Conservation (phyloP, 2,888 invertebrate genomes). For the Eupithecia insigniata region DNA sequence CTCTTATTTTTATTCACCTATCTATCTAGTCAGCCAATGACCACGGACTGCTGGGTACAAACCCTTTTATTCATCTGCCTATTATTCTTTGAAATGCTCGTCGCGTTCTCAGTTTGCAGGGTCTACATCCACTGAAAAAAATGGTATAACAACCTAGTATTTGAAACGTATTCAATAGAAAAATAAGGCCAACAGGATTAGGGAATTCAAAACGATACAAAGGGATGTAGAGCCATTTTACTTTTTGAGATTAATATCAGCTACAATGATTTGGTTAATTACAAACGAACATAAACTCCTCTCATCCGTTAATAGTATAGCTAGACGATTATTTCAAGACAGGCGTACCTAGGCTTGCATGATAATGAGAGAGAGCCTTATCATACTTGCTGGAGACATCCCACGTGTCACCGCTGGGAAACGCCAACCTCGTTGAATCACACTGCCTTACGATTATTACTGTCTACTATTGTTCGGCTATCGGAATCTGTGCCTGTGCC, state of each 20-base stretch:
- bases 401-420: constrained; percentile 54
- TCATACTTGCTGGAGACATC: constrained; percentile 57
- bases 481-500: constrained; percentile 43
- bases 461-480: constrained; percentile 45
- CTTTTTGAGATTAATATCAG: background rate
- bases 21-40: no score
- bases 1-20: no score
- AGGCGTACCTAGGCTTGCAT: constrained; percentile 51
- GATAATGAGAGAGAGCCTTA: constrained; percentile 61
- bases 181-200: background rate
- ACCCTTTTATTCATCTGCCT: background rate
- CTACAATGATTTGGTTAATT: background rate
- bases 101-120: background rate
- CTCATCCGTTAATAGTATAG: background rate
- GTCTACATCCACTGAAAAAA: background rate
- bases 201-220: background rate
- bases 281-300: background rate
- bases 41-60: background rate
- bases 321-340: constrained; percentile 13
- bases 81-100: background rate
- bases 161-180: no score
- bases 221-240: background rate
- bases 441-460: constrained; percentile 41
- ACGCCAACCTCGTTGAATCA: constrained; percentile 36
- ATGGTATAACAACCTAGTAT: background rate